Percentiles rank a stretch among this genome's conserved stretches.
phyloP scores from a whole-genome alignment of 2,113 vertebrate species.

The Stomatorhinus ivindoensis region DNA sequence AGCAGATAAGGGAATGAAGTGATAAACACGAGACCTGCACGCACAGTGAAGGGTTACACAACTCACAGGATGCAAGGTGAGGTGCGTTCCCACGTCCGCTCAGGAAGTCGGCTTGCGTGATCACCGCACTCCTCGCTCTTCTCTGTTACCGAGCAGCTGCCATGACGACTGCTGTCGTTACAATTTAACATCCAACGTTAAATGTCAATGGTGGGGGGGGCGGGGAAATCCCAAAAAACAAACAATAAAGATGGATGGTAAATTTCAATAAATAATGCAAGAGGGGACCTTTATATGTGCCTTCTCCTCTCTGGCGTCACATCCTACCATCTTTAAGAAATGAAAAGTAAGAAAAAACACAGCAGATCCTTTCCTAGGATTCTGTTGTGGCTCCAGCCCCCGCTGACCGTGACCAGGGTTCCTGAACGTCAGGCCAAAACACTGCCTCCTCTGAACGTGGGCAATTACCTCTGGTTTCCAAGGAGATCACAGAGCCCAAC shows the following conservation, averaged over 20 bases:
- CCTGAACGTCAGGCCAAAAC: neutral
- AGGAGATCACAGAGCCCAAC: neutral
- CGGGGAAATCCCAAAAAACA: neutral
- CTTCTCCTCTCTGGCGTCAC: neutral
- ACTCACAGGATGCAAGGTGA: neutral
- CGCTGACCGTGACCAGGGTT: neutral
- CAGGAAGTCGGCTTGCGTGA: neutral
- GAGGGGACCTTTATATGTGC: neutral
- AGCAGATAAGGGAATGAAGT: neutral
- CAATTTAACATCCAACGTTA: constrained; percentile 6
- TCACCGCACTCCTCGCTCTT: neutral
- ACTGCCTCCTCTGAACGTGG: neutral
- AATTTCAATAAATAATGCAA: neutral
- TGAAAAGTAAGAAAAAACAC: neutral
- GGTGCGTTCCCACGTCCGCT: neutral
- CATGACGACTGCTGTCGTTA: neutral
- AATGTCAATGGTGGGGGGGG: neutral
- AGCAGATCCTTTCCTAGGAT: neutral
- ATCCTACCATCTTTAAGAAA: neutral
- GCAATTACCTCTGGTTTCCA: constrained; percentile 5
- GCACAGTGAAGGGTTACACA: neutral
- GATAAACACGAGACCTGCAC: neutral
- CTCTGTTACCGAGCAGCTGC: neutral
- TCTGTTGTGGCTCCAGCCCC: neutral
- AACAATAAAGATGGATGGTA: neutral